Evolutionary conservation across 2,888 invertebrate species (phyloP).

Genomic region (Chorisops tibialis): DNA sequence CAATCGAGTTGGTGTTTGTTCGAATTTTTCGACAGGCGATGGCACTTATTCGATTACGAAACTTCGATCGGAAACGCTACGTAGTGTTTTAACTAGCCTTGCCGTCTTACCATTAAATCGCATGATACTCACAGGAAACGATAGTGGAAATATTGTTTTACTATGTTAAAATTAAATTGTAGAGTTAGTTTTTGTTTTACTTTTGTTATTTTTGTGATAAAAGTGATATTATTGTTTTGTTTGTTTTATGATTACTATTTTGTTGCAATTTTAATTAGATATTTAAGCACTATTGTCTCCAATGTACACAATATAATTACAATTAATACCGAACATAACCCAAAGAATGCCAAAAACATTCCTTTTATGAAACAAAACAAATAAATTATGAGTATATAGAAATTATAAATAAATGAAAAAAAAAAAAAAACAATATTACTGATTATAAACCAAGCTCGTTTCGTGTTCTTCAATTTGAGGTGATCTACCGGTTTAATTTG

Average conservation of each 20-base stretch:
- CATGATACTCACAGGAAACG: slow-evolving; percentile 84
- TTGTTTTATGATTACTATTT: slow-evolving; percentile 4
- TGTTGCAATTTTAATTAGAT: slow-evolving; percentile 1
- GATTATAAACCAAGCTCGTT: too few relatives aligned
- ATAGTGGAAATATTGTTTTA: slow-evolving; percentile 80
- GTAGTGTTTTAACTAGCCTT: slow-evolving; percentile 88
- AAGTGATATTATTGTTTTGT: slow-evolving; percentile 17
- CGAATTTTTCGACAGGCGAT: slow-evolving; percentile 60
- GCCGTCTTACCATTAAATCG: slow-evolving; percentile 86
- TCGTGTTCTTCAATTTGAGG: too few relatives aligned
- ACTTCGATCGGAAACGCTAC: slow-evolving; percentile 83
- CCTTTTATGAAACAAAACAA: slow-evolving; percentile 1
- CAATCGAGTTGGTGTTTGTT: slow-evolving; percentile 86
- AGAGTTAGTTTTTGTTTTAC: not conserved
- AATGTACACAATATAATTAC: too few relatives aligned
- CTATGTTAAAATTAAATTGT: slow-evolving; percentile 59
- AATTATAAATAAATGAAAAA: not conserved
- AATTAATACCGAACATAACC: too few relatives aligned
- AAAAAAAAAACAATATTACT: not conserved
- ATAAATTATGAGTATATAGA: not conserved
- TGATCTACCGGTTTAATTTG: too few relatives aligned
- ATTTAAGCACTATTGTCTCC: not conserved
- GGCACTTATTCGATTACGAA: slow-evolving; percentile 80
- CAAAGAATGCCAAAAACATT: slow-evolving; percentile 26
- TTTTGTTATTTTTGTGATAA: slow-evolving; percentile 18